Evolutionary conservation across 2,888 invertebrate genomes (phyloP), one percentile per base, ranked within the genome.

Genomic region (Xylota sylvarum): DNA sequence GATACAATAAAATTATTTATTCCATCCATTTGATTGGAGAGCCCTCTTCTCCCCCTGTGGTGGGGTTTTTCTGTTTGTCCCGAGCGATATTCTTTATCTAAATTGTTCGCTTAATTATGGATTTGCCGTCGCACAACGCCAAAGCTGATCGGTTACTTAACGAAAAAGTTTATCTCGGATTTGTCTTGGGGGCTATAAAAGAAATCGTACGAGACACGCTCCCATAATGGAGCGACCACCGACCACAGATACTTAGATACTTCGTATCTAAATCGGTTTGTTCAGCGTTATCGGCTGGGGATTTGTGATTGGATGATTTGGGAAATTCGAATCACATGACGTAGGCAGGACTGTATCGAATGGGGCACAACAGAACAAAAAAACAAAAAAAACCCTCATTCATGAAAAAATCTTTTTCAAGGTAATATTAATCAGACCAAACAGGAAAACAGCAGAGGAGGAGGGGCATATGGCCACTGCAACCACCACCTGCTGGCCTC

Each of bases 291-390:
- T 69, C 56, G 55, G 14, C 52, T 70, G 37, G 80, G 70, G 76
- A 85, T 70, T 85, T 80, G 46, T 60, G 72, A 76, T 67, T 80
- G 52, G 46, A 55, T 27, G 69, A 35, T 35, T 74, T 52, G 74
- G 81, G 74, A 52, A 74, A 76, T 69, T 74, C 56, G 17, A 76
- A 62, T n/a, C 60, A 35, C 74, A 14, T 55, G 73, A 80, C 73
- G 70, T 62, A n/a, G 37, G 40, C 67, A 6, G 7, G 17, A 12
- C 35, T 46, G 10, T 65, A 55, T 55, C 40, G 43, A 46, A 43
- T 9, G 30, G 37, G 12, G n/a, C 12, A 50, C 50, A 19, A 19
- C 48, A 48, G 12, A 37, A 60, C 5, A 30, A 1, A 30, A 32
- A 2, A 58, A 40, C 9, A 52, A 62, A 62, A 62, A 48, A 35